Evolutionary conservation across 2,797 vertebrate species (phyloP), one percentile per base, ranked within the genome.

Genomic region (Borostomias antarcticus): DNA sequence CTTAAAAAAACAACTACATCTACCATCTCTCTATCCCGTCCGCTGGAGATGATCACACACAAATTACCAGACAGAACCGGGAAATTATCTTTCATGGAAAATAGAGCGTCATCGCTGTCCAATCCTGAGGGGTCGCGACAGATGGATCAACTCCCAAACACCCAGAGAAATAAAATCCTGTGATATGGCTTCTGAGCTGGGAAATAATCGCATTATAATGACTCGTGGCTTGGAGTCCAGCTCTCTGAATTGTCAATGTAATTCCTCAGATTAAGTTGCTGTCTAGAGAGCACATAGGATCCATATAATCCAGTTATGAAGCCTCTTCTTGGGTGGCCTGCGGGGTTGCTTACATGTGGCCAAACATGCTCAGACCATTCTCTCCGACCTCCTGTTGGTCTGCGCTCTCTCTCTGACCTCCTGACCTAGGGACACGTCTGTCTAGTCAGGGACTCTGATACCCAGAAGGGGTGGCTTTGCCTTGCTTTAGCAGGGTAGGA

Each of bases 1-100:
- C 62, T 30, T 48, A 66, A 57, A 43, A n/a, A n/a, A 64, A 26
- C 47, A n/a, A n/a, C n/a, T 37, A 53, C 19, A 68, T 58, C 51
- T 58, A 40, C 29, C 40, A 25, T 32, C 7, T 45, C 21, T 60
- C 54, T 29, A 56, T 45, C 56, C 21, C 19, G 51, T 69, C 62
- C 58, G 67, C 51, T 68, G 37, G 40, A 73, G 25, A 59, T 63
- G 58, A 50, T 1, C 10, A 37, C 19, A 17, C 21, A 23, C 50
- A 32, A 17, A 54, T 17, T 56, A 9, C 15, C 29, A n/a, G 26
- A 29, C 23, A 51, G 32, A 35, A 33, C 40, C n/a, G 17, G 58
- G 21, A 30, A 53, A 45, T 23, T 1, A 23, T 30, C n/a, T 8
- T 21, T 28, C 28, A 35, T 54, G 5, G 29, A 17, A 32, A 40